A percentile compares a stretch with the other conserved stretches of the same genome.
Evolutionary conservation across 2,888 invertebrate species (phyloP).

Genomic region (Lasius fuliginosus): DNA sequence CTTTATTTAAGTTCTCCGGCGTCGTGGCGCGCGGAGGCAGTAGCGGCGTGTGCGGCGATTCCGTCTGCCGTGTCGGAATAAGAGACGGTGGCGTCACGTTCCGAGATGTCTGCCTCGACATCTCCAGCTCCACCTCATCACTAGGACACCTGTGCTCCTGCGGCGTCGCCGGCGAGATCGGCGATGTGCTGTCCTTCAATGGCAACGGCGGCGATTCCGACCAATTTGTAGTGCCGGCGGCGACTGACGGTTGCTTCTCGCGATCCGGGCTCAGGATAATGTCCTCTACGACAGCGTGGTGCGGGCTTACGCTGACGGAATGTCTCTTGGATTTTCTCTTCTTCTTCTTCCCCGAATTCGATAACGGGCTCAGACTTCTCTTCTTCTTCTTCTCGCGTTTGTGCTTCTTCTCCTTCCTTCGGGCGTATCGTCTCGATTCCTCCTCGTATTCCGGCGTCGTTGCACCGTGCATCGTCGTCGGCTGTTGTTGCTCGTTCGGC

Average conservation of each 20-base stretch:
- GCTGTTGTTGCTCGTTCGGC: slow-evolving; percentile 78
- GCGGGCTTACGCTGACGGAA: slow-evolving; percentile 90
- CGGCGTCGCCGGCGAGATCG: slow-evolving; percentile 89
- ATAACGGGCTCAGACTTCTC: slow-evolving; percentile 86
- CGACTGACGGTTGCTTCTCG: slow-evolving; percentile 82
- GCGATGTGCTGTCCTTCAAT: slow-evolving; percentile 88
- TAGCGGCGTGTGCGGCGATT: slow-evolving; percentile 91
- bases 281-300: slow-evolving; percentile 66
- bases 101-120: slow-evolving; percentile 71
- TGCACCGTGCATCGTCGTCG: slow-evolving; percentile 66
- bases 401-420: slow-evolving; percentile 86
- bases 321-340: slow-evolving; percentile 90
- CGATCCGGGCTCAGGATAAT: slow-evolving; percentile 83
- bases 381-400: slow-evolving; percentile 93
- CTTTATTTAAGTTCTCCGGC: slow-evolving; percentile 75
- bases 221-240: slow-evolving; percentile 75
- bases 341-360: slow-evolving; percentile 91
- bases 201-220: slow-evolving; percentile 87
- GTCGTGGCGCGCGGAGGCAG: slow-evolving; percentile 87
- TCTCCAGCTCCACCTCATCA: slow-evolving; percentile 84
- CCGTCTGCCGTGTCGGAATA: slow-evolving; percentile 80
- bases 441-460: slow-evolving; percentile 79
- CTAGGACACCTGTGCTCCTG: slow-evolving; percentile 85
- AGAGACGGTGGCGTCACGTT: slow-evolving; percentile 78
- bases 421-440: slow-evolving; percentile 79